Percentiles rank a stretch among this genome's conserved stretches.
These are phyloP conservation scores for Antheraea pernyi DNA, from an alignment of 1,140 invertebrate genomes.

Conservation along the genomic window DNA sequence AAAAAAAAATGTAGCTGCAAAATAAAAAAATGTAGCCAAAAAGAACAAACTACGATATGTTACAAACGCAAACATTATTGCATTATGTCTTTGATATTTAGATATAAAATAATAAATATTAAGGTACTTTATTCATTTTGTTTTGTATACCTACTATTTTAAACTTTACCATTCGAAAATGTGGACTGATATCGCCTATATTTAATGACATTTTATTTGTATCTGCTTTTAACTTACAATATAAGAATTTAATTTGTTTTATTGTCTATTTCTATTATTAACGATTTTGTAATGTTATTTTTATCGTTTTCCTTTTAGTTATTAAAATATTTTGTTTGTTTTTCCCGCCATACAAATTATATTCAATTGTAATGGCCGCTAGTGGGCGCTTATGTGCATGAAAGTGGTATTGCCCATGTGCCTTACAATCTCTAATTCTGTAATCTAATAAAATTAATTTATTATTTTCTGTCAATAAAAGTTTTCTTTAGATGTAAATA, in stretches of 20 bases:
- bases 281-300: neutral
- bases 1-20: too few species aligned
- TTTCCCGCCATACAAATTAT: slow-evolving; percentile 43
- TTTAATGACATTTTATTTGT: neutral
- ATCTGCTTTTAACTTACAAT: neutral
- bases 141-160: neutral
- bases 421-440: slow-evolving; percentile 39
- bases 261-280: neutral
- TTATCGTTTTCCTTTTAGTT: neutral
- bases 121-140: neutral
- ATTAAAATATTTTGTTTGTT: neutral
- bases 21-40: too few species aligned
- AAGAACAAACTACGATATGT: too few species aligned
- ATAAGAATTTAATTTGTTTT: neutral
- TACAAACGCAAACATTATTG: too few species aligned
- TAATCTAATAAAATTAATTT: slow-evolving; percentile 34
- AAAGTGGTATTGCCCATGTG: slow-evolving; percentile 59
- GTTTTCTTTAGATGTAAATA: slow-evolving; percentile 33
- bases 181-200: neutral
- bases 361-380: slow-evolving; percentile 20
- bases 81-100: too few species aligned
- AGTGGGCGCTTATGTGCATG: slow-evolving; percentile 53
- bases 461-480: slow-evolving; percentile 49
- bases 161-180: neutral
- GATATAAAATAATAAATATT: too few species aligned